Evolutionary conservation across 1,140 invertebrate species (phyloP).

Genomic region (Drosophila takahashii): DNA sequence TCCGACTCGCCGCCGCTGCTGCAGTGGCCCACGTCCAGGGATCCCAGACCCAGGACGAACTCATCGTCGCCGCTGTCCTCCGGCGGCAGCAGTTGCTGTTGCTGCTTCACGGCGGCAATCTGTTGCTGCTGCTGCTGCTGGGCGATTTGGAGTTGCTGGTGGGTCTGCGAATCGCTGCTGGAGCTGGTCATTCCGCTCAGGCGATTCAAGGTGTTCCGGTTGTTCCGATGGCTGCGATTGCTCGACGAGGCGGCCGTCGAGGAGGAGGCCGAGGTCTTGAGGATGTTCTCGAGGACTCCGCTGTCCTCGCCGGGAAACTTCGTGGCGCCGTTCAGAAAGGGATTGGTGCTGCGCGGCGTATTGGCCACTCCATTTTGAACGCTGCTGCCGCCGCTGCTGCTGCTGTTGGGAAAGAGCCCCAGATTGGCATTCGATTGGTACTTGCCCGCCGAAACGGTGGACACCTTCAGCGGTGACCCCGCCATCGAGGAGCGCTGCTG

Average conservation of each 20-base stretch:
- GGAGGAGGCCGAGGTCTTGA: constrained; percentile 66
- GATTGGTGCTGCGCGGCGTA: constrained; percentile 77
- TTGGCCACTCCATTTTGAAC: constrained; percentile 28
- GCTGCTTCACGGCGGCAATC: constrained; percentile 7
- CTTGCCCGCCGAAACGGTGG: constrained; percentile 58
- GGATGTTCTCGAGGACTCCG: constrained; percentile 16
- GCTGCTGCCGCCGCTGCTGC: constrained; percentile 62
- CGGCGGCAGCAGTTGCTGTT: constrained; percentile 15
- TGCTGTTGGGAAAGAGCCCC: constrained; percentile 65
- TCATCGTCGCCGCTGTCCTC: constrained; percentile 21
- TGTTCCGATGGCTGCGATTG: constrained; percentile 59
- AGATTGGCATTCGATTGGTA: constrained; percentile 76
- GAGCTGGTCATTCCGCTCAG: constrained; percentile 86
- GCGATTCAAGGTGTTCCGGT: constrained; percentile 69
- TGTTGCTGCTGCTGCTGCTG: constrained; percentile 41
- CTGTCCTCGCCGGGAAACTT: constrained; percentile 66
- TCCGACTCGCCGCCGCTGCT: constrained; percentile 84
- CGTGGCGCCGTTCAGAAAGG: constrained; percentile 61
- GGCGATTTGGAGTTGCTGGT: constrained; percentile 26
- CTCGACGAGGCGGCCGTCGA: constrained; percentile 71
- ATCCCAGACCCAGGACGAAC: constrained; percentile 7
- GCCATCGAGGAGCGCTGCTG: constrained; percentile 84
- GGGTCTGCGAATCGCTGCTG: constrained; percentile 81
- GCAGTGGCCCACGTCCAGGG: constrained; percentile 14
- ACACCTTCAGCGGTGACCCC: constrained; percentile 63